Base-by-base conservation (phyloP, 2,888 invertebrate genomes). In the Melipona beecheii region DNA sequence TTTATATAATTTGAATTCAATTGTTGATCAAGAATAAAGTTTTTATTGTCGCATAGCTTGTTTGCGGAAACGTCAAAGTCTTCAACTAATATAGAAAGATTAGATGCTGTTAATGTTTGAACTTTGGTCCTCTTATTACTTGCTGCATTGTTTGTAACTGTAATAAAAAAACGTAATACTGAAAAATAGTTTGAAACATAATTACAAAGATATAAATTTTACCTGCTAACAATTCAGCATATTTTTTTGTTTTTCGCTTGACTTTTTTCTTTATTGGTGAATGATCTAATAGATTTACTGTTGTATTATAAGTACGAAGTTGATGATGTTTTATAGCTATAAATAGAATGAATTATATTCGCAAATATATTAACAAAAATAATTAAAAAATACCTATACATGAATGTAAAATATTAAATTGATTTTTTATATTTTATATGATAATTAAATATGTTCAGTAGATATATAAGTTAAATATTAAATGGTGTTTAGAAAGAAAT, bases 161-260 rank as follows among this genome's bases (percentile, higher is more conserved):
- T 93, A 93, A 86, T 19, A 66, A 72, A 54, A 78, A 68, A 71
- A 24, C 52, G 36, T 3, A 6, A 49, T 52, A 54, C 15, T 54
- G 19, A 49, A n/a, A 27, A 24, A 17, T 31, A 60, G n/a, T n/a
- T n/a, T 21, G 24, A 56, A 62, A 43, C 27, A 24, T 4, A 43
- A 17, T 73, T 58, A 19, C 21, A 6, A 24, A 56, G 75, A 54
- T 60, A 15, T 65, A 21, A 74, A 58, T 27, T 73, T 64, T 94
- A 97, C 97, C 97, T 95, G 97, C 96, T 84, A 97, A 93, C 15
- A 97, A 93, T 92, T 97, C 97, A 17, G 96, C 96, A 94, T 96
- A 97, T 92, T 96, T 96, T 89, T 96, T 96, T 72, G 92, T 94
- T 94, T 91, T 95, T 96, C 95, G 74, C 91, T 94, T 81, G 85